A percentile compares a stretch with the other conserved stretches of the same genome.
Conservation (phyloP, 2,797 vertebrate species). For the Thunnus albacares region DNA sequence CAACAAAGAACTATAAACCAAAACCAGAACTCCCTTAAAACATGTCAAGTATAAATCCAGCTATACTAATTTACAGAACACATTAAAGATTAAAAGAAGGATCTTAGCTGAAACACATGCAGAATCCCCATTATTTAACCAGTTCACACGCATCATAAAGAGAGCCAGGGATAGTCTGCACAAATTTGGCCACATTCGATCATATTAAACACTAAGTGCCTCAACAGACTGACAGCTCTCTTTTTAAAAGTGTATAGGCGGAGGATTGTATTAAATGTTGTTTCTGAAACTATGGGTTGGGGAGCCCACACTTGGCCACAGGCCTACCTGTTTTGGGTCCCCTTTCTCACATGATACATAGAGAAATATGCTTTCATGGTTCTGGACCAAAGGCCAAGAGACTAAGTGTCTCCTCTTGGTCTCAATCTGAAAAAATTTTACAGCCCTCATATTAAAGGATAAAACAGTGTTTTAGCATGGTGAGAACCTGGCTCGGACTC, state of each 20-base stretch:
- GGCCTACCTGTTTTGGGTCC: constrained; percentile 49
- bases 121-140: background rate
- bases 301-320: constrained; percentile 38
- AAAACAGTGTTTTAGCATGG: constrained; percentile 45
- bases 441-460: constrained; percentile 67
- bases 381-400: constrained; percentile 59
- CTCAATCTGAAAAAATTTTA: constrained; percentile 41
- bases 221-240: constrained; percentile 20
- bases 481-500: constrained; percentile 54
- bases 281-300: constrained; percentile 28
- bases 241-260: constrained; percentile 15
- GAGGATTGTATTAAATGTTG: constrained; percentile 33
- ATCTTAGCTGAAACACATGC: background rate
- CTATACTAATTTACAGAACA: background rate
- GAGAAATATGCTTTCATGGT: constrained; percentile 62
- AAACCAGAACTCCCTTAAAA: background rate
- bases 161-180: constrained; percentile 1
- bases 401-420: constrained; percentile 63
- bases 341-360: constrained; percentile 49
- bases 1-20: background rate
- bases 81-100: background rate
- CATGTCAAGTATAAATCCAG: background rate
- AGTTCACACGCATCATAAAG: background rate
- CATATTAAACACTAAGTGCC: constrained; percentile 23
- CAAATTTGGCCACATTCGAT: constrained; percentile 19